phyloP scores from a whole-genome alignment of 30 jellyfish, hydroid and myxozoan genomes.

The Aurelia coerulea region DNA sequence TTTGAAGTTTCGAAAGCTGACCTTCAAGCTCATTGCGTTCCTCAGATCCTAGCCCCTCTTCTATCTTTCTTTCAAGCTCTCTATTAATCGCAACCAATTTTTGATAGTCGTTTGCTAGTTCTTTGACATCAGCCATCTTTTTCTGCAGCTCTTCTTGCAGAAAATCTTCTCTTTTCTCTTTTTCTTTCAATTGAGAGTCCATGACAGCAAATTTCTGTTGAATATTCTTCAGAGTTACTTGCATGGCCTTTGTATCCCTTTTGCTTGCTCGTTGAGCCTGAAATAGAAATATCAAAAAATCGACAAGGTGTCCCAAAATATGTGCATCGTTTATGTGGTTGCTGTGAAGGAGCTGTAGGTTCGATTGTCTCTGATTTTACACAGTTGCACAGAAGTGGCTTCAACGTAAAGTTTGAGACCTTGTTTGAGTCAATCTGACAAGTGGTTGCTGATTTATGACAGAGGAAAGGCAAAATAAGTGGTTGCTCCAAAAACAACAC shows the following conservation, averaged over 20 bases:
- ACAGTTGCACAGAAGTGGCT: too few species aligned
- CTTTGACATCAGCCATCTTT: constrained; percentile 42
- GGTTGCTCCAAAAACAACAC: too few species aligned
- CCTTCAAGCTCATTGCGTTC: constrained; percentile 51
- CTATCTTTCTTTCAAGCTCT: constrained; percentile 38
- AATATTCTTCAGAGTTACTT: constrained; percentile 11
- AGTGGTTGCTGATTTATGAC: too few species aligned
- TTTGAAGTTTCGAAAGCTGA: constrained; percentile 15
- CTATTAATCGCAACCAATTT: constrained; percentile 38
- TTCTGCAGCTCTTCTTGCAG: constrained; percentile 53
- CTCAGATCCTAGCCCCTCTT: constrained; percentile 52
- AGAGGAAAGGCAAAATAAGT: too few species aligned
- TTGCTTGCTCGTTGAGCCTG: constrained; percentile 32
- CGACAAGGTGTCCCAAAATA: not conserved
- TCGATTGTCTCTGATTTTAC: too few species aligned
- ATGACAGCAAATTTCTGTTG: constrained; percentile 24
- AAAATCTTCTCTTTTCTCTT: constrained; percentile 19
- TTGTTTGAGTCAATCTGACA: too few species aligned
- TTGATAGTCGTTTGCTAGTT: constrained; percentile 53
- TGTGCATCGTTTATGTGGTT: too few species aligned
- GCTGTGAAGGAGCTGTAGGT: too few species aligned
- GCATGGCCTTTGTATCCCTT: not conserved
- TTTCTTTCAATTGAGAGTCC: constrained; percentile 8
- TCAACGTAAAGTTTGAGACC: too few species aligned
- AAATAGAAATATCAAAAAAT: not conserved